Conservation (phyloP, 1,140 invertebrate species). For the Aporrectodea caliginosa region DNA sequence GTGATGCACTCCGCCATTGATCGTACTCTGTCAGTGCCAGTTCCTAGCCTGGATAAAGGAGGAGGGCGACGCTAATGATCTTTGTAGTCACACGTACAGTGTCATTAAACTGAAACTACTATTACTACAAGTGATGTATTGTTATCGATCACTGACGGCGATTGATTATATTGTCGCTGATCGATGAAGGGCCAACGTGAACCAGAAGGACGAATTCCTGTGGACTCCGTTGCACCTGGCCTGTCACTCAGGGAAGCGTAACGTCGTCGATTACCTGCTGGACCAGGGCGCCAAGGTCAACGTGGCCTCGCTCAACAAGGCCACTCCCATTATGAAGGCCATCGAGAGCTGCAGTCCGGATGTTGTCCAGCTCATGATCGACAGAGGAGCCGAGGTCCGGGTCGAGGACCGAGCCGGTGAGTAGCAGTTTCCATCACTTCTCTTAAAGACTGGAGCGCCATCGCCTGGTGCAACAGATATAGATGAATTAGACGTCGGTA, state of each 20-base stretch:
- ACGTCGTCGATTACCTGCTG: slow-evolving; percentile 77
- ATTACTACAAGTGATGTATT: no score
- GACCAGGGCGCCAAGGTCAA: slow-evolving; percentile 93
- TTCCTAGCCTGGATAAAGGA: no score
- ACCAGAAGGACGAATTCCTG: slow-evolving; percentile 94
- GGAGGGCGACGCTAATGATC: no score
- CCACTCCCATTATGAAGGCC: slow-evolving; percentile 18
- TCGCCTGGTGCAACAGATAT: no score
- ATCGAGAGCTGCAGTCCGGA: slow-evolving; percentile 11
- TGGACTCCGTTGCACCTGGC: slow-evolving; percentile 97
- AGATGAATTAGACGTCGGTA: not conserved
- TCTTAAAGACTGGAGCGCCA: not conserved
- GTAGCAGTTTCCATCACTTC: no score
- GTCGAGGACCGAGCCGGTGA: not conserved
- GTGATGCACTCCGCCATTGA: no score
- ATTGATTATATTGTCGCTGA: not conserved
- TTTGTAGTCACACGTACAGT: no score
- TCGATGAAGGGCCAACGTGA: slow-evolving; percentile 80
- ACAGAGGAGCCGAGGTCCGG: not conserved
- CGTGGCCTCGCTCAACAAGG: slow-evolving; percentile 68
- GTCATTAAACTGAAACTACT: no score
- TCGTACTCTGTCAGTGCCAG: no score
- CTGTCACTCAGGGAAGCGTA: slow-evolving; percentile 91
- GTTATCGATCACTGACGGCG: no score
- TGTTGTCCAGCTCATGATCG: not conserved